Evolutionary conservation across 2,888 invertebrate species (phyloP).

Genomic region (Thalpophila matura): DNA sequence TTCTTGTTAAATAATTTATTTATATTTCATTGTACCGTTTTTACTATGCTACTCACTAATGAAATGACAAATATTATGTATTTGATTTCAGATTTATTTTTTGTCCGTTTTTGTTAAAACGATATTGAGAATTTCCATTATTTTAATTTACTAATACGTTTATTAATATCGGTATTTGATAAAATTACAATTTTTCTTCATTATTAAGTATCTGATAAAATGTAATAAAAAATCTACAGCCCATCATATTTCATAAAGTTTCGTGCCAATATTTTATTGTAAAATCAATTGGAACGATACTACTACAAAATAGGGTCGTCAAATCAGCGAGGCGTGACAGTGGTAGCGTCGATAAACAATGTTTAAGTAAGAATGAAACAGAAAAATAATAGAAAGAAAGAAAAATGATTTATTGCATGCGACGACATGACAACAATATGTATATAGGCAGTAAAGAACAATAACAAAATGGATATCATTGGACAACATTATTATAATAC

Average conservation of each 20-base stretch:
- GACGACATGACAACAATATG: too few relatives aligned
- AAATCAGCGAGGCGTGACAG: not conserved
- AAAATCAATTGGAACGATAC: not conserved
- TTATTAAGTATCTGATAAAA: too few relatives aligned
- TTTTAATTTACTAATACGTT: too few relatives aligned
- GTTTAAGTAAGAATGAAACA: not conserved
- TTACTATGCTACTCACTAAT: not conserved
- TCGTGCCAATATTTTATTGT: constrained; percentile 17
- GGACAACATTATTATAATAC: too few relatives aligned
- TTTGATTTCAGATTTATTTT: not conserved
- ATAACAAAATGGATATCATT: too few relatives aligned
- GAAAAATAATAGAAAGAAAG: too few relatives aligned
- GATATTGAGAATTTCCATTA: constrained; percentile 5
- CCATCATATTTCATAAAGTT: not conserved
- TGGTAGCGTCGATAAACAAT: not conserved
- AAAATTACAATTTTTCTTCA: too few relatives aligned
- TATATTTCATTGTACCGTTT: not conserved
- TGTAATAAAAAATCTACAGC: not conserved
- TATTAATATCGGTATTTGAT: too few relatives aligned
- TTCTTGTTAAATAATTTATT: not conserved
- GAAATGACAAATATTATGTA: not conserved
- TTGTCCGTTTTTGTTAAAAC: not conserved
- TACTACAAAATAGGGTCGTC: not conserved
- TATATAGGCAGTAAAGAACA: too few relatives aligned
- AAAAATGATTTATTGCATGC: too few relatives aligned